Percentiles rank a stretch among this genome's conserved stretches.
Conservation (phyloP, 2,797 vertebrate genomes). For the Neomorphus geoffroyi region DNA sequence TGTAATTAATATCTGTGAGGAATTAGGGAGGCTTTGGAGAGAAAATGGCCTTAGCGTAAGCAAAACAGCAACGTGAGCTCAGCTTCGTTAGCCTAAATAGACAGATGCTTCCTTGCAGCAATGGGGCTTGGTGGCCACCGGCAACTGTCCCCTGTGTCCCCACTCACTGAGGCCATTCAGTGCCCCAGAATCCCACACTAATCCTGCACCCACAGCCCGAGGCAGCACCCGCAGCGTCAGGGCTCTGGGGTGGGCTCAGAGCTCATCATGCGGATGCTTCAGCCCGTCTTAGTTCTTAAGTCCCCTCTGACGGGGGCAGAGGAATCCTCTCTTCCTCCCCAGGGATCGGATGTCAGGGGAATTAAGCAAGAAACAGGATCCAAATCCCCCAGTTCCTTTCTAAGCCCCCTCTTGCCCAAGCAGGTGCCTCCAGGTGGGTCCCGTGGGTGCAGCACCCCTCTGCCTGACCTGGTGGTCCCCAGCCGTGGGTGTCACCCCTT, state of each 20-base stretch:
- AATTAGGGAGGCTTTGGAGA: conserved; percentile 43
- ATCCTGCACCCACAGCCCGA: background rate
- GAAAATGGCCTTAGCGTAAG: background rate
- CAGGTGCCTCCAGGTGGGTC: background rate
- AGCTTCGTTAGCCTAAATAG: background rate
- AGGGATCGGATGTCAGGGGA: conserved; percentile 20
- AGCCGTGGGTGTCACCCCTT: background rate
- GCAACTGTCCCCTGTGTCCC: background rate
- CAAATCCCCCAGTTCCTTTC: conserved; percentile 34
- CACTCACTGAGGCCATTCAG: rapidly evolving
- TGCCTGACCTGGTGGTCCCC: background rate
- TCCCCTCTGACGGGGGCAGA: background rate
- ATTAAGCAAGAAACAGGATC: conserved; percentile 34
- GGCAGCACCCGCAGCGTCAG: rapidly evolving
- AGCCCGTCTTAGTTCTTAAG: background rate
- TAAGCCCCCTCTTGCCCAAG: background rate
- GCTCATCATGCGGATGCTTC: rapidly evolving
- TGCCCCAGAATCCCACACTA: background rate
- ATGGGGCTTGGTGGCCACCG: background rate
- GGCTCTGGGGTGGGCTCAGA: background rate
- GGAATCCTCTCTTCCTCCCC: background rate
- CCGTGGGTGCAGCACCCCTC: background rate
- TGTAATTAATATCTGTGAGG: background rate
- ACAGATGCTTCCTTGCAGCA: rapidly evolving
- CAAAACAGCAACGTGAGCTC: background rate